phyloP scores from a whole-genome alignment of 2,888 invertebrate genomes.

The Esperia sulphurella region DNA sequence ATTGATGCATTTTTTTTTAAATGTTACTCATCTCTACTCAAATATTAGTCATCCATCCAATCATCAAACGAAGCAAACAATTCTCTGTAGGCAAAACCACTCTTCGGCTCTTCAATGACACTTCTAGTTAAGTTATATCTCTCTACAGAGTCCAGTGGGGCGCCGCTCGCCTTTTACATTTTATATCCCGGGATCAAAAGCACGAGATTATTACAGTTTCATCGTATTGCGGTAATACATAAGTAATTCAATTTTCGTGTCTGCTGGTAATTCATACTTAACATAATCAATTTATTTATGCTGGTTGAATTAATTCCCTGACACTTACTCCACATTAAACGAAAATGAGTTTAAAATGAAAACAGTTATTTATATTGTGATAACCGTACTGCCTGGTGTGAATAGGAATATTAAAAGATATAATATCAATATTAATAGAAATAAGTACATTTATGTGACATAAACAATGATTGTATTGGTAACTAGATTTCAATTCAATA shows the following conservation, averaged over 20 bases:
- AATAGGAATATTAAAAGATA: no score
- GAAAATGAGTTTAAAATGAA: not conserved
- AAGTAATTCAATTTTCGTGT: slow-evolving; percentile 52
- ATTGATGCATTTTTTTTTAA: no score
- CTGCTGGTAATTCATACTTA: slow-evolving; percentile 34
- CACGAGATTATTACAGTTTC: slow-evolving; percentile 49
- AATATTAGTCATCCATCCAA: no score
- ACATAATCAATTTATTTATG: slow-evolving; percentile 47
- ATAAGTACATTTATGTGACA: no score
- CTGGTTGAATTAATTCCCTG: slow-evolving; percentile 45
- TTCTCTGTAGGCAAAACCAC: no score
- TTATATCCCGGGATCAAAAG: slow-evolving; percentile 58
- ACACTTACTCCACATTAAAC: slow-evolving; percentile 20
- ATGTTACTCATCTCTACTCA: no score
- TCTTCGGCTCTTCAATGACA: not conserved
- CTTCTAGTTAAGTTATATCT: slow-evolving; percentile 18
- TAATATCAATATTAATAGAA: no score
- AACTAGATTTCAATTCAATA: no score
- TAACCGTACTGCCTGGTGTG: not conserved
- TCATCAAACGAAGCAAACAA: no score
- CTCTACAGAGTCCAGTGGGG: slow-evolving; percentile 34
- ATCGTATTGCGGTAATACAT: slow-evolving; percentile 49
- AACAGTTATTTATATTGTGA: not conserved
- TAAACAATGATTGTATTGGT: no score
- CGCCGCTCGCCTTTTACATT: slow-evolving; percentile 44